phyloP scores from a whole-genome alignment of 2,797 vertebrate species.

The Phalanger gymnotis region DNA sequence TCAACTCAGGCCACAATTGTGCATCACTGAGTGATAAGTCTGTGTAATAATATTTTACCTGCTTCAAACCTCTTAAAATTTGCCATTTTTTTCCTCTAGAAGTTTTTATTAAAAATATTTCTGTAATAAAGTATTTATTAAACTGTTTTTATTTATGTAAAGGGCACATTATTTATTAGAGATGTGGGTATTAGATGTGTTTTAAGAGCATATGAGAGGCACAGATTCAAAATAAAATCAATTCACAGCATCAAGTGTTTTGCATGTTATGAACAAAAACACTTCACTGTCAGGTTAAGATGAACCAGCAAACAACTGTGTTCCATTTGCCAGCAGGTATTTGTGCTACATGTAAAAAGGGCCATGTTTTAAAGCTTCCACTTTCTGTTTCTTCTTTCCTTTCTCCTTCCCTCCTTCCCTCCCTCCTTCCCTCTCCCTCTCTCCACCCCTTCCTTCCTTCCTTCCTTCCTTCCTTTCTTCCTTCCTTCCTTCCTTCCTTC shows the following conservation, averaged over 20 bases:
- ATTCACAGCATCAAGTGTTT: constrained; percentile 40
- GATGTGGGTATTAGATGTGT: constrained; percentile 35
- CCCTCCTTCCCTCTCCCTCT: background rate
- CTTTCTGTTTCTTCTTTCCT: background rate
- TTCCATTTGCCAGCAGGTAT: constrained; percentile 35
- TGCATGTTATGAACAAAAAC: constrained; percentile 58
- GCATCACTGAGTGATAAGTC: constrained; percentile 16
- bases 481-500: too few species aligned
- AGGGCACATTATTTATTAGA: constrained; percentile 57
- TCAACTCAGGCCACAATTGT: constrained; percentile 7
- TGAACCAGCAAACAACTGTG: constrained; percentile 63
- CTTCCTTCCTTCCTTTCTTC: too few species aligned
- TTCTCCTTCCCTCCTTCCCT: background rate
- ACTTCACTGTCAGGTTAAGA: constrained; percentile 67
- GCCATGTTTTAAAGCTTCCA: background rate
- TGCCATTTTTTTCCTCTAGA: constrained; percentile 34
- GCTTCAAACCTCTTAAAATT: constrained; percentile 12
- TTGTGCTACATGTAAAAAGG: background rate
- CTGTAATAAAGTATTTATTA: constrained; percentile 54
- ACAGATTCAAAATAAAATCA: constrained; percentile 34
- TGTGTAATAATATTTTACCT: constrained; percentile 34
- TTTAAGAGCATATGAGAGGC: constrained; percentile 50
- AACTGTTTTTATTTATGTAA: constrained; percentile 65
- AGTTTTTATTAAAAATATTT: constrained; percentile 56
- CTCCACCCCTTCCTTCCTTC: too few species aligned